Base-by-base conservation (phyloP, 2,797 vertebrate species). In the Percopsis omiscomaycus region DNA sequence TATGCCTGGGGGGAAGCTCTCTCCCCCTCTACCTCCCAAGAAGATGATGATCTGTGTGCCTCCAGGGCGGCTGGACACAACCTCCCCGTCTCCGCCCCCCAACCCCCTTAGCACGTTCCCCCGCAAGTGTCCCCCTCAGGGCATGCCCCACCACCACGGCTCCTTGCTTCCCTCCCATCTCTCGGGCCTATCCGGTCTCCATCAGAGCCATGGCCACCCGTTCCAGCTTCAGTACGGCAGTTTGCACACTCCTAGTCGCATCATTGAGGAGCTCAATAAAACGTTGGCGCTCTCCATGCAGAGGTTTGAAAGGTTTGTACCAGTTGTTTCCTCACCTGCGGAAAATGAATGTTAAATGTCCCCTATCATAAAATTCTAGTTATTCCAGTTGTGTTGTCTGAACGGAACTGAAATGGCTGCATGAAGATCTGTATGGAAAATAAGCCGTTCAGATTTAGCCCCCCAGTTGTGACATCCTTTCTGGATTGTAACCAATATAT, bases 11-110 rank as follows among this genome's bases (percentile, higher is more conserved):
- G 94, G 95, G 74, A 98, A 97, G 88, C 93, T 95, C 89, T 99
- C 97, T 59, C 97, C 97, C 81, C 96, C 96, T 69, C 94, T 98
- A 91, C 97, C 96, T 89, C 97, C 97, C 88, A 98, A 98, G 92
- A 98, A 99, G 94, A 95, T 98, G 86, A 95, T 98, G 96, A 97
- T 99, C 77, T 98, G 96, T 72, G 94, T 97, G 93, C 96, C 96
- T 74, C 92, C 92, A 46, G 96, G 94, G 78, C 94, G 94, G 45
- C 88, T 93, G 80, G 96, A 98, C 79, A 84, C 81, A 29, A 85
- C 85, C 70, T 90, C 90, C 27, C 76, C 88, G 0, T 89, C 87
- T 32, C 84, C 88, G 0, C 84, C 86, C 29, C 87, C 89, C 22
- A 88, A 80, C 66, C 70, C 88, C 8, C 92, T 95, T 45, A 82